Conservation (phyloP, 2,113 vertebrate species). For the Blennius ocellaris region DNA sequence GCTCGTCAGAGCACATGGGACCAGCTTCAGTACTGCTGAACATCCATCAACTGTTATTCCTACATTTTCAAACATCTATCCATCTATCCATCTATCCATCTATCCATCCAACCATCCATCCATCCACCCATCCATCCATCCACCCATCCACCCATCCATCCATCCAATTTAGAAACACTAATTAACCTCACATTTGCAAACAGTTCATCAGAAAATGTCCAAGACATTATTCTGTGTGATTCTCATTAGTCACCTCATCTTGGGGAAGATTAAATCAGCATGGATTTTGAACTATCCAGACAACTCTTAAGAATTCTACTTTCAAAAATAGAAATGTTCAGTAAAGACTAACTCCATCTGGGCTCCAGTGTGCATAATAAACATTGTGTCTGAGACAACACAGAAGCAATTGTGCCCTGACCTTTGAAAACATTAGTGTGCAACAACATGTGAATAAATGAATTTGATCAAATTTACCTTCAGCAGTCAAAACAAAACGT, state of each 20-base stretch:
- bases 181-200: too few relatives aligned
- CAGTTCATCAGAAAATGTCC: too few relatives aligned
- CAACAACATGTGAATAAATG: not conserved
- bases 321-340: not conserved
- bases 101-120: too few relatives aligned
- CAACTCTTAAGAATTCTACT: not conserved
- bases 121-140: too few relatives aligned
- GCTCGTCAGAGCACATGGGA: not conserved
- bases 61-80: too few relatives aligned
- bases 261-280: slow-evolving; percentile 6
- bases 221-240: not conserved
- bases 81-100: too few relatives aligned
- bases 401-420: not conserved
- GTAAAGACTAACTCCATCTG: slow-evolving; percentile 4
- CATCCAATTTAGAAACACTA: too few relatives aligned
- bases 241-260: slow-evolving; percentile 2
- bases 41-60: too few relatives aligned
- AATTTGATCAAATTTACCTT: not conserved
- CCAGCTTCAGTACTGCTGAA: too few relatives aligned
- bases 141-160: too few relatives aligned
- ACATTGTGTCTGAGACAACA: not conserved
- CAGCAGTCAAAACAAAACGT: not conserved
- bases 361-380: slow-evolving; percentile 12
- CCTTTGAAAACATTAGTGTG: not conserved
- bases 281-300: slow-evolving; percentile 14